Percentiles rank a stretch among this genome's conserved stretches.
Conservation (phyloP, 2,113 vertebrate species). For the Caranx melampygus region DNA sequence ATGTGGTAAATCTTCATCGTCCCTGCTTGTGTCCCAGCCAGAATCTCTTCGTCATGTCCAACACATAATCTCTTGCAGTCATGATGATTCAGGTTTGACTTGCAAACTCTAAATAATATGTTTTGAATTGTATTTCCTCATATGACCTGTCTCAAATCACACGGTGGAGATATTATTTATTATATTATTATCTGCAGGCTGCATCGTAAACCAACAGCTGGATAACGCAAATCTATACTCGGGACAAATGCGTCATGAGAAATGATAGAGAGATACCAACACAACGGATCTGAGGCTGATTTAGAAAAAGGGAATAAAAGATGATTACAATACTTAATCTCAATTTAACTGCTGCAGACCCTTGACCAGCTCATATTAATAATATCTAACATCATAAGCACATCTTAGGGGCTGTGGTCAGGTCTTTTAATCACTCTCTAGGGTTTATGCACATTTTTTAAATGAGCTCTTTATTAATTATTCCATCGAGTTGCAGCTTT, state of each 20-base stretch:
- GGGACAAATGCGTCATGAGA: constrained; percentile 33
- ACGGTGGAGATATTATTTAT: no score
- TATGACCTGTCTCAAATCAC: constrained; percentile 7
- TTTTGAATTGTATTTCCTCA: not conserved
- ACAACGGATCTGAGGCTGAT: constrained; percentile 23
- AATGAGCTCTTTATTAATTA: constrained; percentile 2
- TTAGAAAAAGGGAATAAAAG: constrained; percentile 4
- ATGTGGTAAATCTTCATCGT: not conserved
- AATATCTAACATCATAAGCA: not conserved
- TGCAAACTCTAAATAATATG: not conserved
- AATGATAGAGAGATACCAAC: constrained; percentile 47
- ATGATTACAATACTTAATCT: constrained; percentile 43
- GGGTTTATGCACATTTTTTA: constrained; percentile 20
- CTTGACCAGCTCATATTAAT: constrained; percentile 13
- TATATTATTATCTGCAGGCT: constrained; percentile 40
- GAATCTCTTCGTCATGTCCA: not conserved
- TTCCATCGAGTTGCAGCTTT: constrained; percentile 11
- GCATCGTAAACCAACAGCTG: constrained; percentile 23
- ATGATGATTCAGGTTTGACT: not conserved
- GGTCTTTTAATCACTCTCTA: constrained; percentile 38
- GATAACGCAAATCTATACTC: constrained; percentile 29
- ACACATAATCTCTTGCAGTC: not conserved
- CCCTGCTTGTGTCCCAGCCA: not conserved
- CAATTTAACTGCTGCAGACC: constrained; percentile 24
- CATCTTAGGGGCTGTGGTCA: constrained; percentile 1